A percentile compares a stretch with the other conserved stretches of the same genome.
Evolutionary conservation across 2,888 invertebrate genomes (phyloP).

Genomic region (Blomia tropicalis): DNA sequence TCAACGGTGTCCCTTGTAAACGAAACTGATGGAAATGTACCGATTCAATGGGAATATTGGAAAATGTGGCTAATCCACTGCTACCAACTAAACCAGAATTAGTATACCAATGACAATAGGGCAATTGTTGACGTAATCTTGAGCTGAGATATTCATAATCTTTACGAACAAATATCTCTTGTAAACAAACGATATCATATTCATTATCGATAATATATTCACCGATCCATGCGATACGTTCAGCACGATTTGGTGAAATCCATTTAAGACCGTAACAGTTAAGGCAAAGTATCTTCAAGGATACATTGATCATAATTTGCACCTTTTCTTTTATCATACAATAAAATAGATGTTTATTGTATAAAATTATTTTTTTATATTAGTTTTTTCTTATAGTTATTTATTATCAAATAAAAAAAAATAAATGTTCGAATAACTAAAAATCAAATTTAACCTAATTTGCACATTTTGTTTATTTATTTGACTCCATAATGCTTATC

Average conservation of each 20-base stretch:
- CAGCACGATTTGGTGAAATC: background rate
- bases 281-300: background rate
- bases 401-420: too few species aligned
- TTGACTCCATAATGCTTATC: too few species aligned
- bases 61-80: background rate
- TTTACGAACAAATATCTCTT: background rate
- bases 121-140: background rate
- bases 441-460: too few species aligned
- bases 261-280: background rate
- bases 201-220: background rate
- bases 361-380: too few species aligned
- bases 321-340: too few species aligned
- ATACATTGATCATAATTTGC: too few species aligned
- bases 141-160: background rate
- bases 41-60: background rate
- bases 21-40: background rate
- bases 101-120: conserved; percentile 1
- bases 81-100: background rate
- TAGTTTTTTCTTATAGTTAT: too few species aligned
- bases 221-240: background rate
- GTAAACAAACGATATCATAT: background rate
- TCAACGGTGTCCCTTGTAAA: background rate
- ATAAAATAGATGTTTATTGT: too few species aligned
- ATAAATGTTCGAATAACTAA: too few species aligned
- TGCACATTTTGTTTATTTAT: too few species aligned